phyloP scores from a whole-genome alignment of 2,113 vertebrate genomes.

The Donacobius atricapilla region DNA sequence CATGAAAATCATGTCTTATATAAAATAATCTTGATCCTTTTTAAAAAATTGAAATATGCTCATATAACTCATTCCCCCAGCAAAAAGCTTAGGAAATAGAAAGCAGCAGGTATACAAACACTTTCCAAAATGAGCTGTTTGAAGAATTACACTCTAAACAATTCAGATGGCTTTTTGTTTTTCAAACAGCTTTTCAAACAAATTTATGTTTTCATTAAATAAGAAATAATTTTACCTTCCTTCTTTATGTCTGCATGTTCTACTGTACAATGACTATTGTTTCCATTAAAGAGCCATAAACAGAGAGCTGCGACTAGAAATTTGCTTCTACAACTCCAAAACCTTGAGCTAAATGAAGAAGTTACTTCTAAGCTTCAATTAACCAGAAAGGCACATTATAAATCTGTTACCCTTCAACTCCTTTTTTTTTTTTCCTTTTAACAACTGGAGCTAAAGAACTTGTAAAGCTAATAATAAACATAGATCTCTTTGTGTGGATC shows the following conservation, averaged over 20 bases:
- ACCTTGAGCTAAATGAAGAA: not conserved
- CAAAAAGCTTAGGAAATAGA: not conserved
- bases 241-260: not conserved
- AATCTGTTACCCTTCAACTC: not conserved
- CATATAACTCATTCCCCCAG: not conserved
- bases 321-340: not conserved
- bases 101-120: not conserved
- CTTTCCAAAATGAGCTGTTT: not conserved
- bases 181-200: not conserved
- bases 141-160: not conserved
- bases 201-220: not conserved
- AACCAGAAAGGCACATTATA: not conserved
- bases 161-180: not conserved
- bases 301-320: not conserved
- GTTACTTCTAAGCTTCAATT: not conserved
- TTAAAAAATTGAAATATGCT: not conserved
- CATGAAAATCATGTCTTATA: not conserved
- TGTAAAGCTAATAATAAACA: slow-evolving; percentile 25
- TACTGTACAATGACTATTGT: not conserved
- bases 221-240: not conserved
- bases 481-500: not conserved
- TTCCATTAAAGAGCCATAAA: not conserved
- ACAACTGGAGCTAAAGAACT: not conserved
- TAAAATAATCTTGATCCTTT: not conserved
- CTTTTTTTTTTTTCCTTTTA: not conserved